Conservation (phyloP, 2,888 invertebrate species). For the Plagiodera versicolora region DNA sequence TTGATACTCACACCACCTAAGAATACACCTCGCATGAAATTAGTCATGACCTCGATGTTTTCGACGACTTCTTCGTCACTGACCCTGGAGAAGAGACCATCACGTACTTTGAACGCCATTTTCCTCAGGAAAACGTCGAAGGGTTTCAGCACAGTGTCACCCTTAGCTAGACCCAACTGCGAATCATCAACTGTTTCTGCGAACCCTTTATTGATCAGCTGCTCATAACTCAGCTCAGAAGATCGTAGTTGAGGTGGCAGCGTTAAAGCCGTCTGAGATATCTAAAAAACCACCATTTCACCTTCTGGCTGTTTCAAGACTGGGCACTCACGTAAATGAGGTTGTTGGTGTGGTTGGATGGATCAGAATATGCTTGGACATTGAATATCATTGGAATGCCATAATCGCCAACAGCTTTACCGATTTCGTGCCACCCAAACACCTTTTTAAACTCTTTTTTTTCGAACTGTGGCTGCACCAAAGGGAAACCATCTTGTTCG, state of each 20-base stretch:
- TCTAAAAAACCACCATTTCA: conserved; percentile 11
- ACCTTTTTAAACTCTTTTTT: neutral
- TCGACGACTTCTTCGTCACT: conserved; percentile 37
- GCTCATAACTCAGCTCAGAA: conserved; percentile 31
- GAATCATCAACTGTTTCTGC: conserved; percentile 5
- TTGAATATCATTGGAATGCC: conserved; percentile 51
- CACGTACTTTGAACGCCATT: conserved; percentile 37
- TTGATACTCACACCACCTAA: conserved; percentile 40
- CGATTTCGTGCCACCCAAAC: conserved; percentile 47
- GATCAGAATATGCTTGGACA: conserved; percentile 36
- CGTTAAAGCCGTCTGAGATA: conserved; percentile 16
- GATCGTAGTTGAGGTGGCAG: conserved; percentile 36
- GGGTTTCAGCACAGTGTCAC: conserved; percentile 14
- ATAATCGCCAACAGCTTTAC: conserved; percentile 47
- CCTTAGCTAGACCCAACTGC: too few relatives aligned
- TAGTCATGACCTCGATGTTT: conserved; percentile 39
- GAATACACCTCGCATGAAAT: conserved; percentile 43
- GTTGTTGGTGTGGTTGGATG: conserved; percentile 43
- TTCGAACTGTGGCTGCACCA: conserved; percentile 31
- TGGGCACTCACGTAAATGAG: conserved; percentile 47
- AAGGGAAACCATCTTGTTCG: conserved; percentile 48
- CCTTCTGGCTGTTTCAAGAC: too few relatives aligned
- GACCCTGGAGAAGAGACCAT: conserved; percentile 29
- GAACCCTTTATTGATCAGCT: conserved; percentile 37
- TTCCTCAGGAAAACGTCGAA: conserved; percentile 41